phyloP scores from a whole-genome alignment of 2,797 vertebrate genomes.

The Linurgus olivaceus region DNA sequence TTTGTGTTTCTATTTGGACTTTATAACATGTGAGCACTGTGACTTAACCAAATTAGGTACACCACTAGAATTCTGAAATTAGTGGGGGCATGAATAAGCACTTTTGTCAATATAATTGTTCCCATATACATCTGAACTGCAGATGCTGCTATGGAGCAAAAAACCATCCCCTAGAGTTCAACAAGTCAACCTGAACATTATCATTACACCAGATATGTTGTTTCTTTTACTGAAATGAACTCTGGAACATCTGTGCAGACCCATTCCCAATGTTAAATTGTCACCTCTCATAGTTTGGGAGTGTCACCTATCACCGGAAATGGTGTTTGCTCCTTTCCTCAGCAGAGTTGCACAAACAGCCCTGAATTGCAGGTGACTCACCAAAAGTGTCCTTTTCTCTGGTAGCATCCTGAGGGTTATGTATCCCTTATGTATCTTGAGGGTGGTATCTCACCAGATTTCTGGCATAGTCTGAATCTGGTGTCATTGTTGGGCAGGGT shows the following conservation, averaged over 20 bases:
- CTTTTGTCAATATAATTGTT: neutral
- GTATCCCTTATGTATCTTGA: no score
- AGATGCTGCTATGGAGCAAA: neutral
- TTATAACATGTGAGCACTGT: neutral
- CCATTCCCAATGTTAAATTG: neutral
- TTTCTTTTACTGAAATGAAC: neutral
- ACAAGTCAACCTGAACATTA: neutral
- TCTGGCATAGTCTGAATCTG: neutral
- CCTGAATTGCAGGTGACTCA: neutral
- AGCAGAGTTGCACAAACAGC: accelerated
- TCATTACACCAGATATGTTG: neutral
- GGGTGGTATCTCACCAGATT: neutral
- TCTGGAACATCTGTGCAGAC: neutral
- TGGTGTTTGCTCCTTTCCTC: neutral
- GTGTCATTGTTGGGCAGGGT: neutral
- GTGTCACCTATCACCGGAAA: neutral
- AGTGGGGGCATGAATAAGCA: neutral
- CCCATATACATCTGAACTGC: neutral
- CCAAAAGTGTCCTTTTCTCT: neutral
- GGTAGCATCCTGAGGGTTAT: neutral
- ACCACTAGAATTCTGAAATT: neutral
- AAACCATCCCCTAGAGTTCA: neutral
- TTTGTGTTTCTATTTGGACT: neutral
- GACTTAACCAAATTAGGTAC: neutral
- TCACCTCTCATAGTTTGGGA: neutral